Evolutionary conservation across 2,888 invertebrate genomes (phyloP), one percentile per base, ranked within the genome.

Genomic region (Leptopilina myrica): DNA sequence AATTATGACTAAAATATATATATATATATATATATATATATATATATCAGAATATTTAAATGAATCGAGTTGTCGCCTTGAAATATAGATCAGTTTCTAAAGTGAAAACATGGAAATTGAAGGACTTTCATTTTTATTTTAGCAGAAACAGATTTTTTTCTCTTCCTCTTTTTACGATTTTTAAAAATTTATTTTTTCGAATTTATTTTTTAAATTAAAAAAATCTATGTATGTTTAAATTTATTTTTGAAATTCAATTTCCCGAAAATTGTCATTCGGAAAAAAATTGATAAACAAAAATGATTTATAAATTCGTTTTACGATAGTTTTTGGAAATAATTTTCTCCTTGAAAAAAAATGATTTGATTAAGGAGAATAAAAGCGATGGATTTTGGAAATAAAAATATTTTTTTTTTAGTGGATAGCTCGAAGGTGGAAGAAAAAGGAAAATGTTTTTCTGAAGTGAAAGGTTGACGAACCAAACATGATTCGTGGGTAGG

Each of bases 401-500:
- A 59, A 20, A 59, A 59, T 59, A 8, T 15, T 62, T 15, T 62
- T 62, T 62, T 20, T 62, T 62, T 9, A 20, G 20, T 64, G 12
- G 0, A 20, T 14, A 33, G 40, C 26, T 64, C 14, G 40, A 20
- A 33, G 12, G 12, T 14, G 40, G 33, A 64, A 33, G 20, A 33
- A 64, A 64, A 64, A 64, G 26, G 33, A 40, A 33, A 33, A 64
- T 20, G 9, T 33, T 64, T 20, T 64, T 40, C 26, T 33, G 2
- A 33, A 33, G 26, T 69, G 26, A 43, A 69, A 69, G 69, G 53
- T 69, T 69, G 14, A 53, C 26, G 69, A 49, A 26, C 49, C 49
- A 49, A 43, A 26, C 46, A 49, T 69, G 26, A 69, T 69, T 69
- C 69, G 15, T 53, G 69, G 69, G 49, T 69, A 53, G 69, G 56